phyloP scores from a whole-genome alignment of 92 coral and sea anemone species.

The Scolanthus callimorphus region DNA sequence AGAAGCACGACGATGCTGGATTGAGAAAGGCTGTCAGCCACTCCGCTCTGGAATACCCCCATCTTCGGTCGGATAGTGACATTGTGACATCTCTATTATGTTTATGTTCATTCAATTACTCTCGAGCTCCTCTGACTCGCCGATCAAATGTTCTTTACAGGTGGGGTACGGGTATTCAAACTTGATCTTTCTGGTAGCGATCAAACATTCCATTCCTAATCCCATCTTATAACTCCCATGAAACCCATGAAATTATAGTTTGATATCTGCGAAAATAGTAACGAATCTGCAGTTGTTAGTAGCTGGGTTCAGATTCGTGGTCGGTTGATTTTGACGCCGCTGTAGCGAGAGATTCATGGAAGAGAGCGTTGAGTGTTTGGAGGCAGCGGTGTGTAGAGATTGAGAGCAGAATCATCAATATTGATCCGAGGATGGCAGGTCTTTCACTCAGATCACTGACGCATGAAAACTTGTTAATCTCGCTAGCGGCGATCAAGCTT shows the following conservation, averaged over 20 bases:
- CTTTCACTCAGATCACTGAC: conserved; percentile 25
- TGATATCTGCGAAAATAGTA: too few species aligned
- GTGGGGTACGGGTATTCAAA: conserved; percentile 19
- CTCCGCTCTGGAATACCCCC: too few species aligned
- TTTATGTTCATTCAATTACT: background rate
- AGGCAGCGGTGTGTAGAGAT: conserved; percentile 60
- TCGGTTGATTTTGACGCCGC: too few species aligned
- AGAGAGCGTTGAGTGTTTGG: conserved; percentile 28
- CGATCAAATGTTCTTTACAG: conserved; percentile 16
- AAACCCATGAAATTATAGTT: too few species aligned
- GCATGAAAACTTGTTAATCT: conserved; percentile 8
- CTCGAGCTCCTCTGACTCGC: conserved; percentile 8
- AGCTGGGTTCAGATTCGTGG: too few species aligned
- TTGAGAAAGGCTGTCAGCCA: too few species aligned
- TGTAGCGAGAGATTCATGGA: conserved; percentile 26
- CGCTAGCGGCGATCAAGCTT: conserved; percentile 3
- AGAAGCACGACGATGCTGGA: too few species aligned
- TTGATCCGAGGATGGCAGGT: conserved; percentile 34
- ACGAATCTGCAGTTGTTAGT: too few species aligned
- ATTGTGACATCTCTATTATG: conserved; percentile 6
- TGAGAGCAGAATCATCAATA: conserved; percentile 49
- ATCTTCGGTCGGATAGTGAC: too few species aligned
- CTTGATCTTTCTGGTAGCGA: conserved; percentile 30
- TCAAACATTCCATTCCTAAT: background rate
- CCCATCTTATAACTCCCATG: too few species aligned